Percentiles rank a stretch among this genome's conserved stretches.
phyloP scores from a whole-genome alignment of 1,140 invertebrate genomes.

The Phocides pigmalion region DNA sequence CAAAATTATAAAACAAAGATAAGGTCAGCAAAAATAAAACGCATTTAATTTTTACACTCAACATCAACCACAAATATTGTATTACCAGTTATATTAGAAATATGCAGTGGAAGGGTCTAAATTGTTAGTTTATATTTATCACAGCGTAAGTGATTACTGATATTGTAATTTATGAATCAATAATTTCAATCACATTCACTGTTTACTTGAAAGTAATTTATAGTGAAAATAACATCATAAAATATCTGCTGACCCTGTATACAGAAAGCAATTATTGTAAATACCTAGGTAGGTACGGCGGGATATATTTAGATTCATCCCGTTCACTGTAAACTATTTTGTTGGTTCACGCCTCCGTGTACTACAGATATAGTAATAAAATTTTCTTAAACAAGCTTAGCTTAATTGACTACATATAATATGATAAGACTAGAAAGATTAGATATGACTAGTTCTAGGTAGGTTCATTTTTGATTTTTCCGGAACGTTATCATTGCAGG shows the following conservation, averaged over 20 bases:
- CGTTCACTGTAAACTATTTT: background rate
- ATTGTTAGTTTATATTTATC: background rate
- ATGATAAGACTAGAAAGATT: background rate
- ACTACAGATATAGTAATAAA: too few species aligned
- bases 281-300: background rate
- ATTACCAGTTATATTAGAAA: too few species aligned
- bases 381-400: too few species aligned
- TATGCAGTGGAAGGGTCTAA: too few species aligned
- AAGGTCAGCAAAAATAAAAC: slow-evolving; percentile 8
- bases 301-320: slow-evolving; percentile 9
- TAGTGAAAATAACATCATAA: slow-evolving; percentile 21
- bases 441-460: slow-evolving; percentile 6
- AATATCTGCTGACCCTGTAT: slow-evolving; percentile 13
- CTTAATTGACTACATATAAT: background rate
- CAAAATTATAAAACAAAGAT: slow-evolving; percentile 15
- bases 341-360: too few species aligned
- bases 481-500: slow-evolving; percentile 15
- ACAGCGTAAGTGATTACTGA: background rate
- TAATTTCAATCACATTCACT: slow-evolving; percentile 6
- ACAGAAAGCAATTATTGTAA: slow-evolving; percentile 8
- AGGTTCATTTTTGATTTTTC: slow-evolving; percentile 29
- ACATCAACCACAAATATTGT: too few species aligned
- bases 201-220: slow-evolving; percentile 28
- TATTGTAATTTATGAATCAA: slow-evolving; percentile 19
- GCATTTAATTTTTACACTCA: background rate